Evolutionary conservation across 2,888 invertebrate species (phyloP).

Genomic region (Ernsta delagoae): DNA sequence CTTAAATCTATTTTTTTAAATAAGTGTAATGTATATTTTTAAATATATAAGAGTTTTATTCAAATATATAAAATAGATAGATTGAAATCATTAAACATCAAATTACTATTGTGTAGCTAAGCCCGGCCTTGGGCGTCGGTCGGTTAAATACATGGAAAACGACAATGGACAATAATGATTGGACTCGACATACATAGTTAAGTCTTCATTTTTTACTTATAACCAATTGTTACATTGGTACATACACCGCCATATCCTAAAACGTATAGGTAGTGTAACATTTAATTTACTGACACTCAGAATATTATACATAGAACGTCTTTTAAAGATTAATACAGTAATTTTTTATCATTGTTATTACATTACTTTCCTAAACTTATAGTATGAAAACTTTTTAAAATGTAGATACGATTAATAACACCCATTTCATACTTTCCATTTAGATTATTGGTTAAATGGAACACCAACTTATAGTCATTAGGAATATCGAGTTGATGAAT

Average conservation of each 20-base stretch:
- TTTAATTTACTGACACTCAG: not conserved
- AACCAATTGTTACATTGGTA: not conserved
- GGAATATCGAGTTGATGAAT: conserved; percentile 4
- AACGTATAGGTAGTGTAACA: too few relatives aligned
- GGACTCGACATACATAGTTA: conserved; percentile 13
- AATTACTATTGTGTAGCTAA: conserved; percentile 12
- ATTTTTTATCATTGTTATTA: too few relatives aligned
- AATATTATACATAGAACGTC: not conserved
- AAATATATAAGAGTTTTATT: not conserved
- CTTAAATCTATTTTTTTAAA: too few relatives aligned
- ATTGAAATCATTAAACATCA: conserved; percentile 11
- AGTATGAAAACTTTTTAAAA: too few relatives aligned
- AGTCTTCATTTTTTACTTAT: conserved; percentile 28
- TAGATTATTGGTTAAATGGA: too few relatives aligned
- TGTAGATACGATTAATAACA: too few relatives aligned
- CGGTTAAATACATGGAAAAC: conserved; percentile 22
- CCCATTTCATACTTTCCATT: too few relatives aligned
- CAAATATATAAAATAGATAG: not conserved
- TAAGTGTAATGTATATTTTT: too few relatives aligned
- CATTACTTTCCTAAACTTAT: too few relatives aligned
- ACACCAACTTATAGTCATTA: too few relatives aligned
- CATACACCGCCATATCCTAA: too few relatives aligned
- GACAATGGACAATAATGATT: conserved; percentile 35
- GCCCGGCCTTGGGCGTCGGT: conserved; percentile 20
- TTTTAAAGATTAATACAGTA: too few relatives aligned